phyloP scores from a whole-genome alignment of 2,113 vertebrate species.

The Atherinomorus stipes region DNA sequence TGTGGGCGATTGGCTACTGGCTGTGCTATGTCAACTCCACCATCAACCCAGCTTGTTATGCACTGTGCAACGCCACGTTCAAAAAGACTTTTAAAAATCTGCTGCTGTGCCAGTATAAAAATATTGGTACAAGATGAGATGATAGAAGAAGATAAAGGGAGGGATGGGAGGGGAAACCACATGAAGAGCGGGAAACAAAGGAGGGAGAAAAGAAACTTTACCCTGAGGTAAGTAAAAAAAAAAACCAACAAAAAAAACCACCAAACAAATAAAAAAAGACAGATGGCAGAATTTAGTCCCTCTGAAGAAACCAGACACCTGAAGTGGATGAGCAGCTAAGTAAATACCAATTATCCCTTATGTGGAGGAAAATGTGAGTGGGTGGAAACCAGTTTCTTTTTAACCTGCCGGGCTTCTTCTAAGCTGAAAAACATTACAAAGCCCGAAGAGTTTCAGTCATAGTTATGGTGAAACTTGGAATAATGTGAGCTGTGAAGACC shows the following conservation, averaged over 20 bases:
- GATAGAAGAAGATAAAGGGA: constrained; percentile 24
- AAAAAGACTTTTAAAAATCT: constrained; percentile 99
- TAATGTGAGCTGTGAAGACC: neutral
- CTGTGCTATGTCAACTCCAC: constrained; percentile 99
- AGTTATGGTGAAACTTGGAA: neutral
- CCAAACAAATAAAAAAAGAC: neutral
- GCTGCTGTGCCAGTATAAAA: constrained; percentile 96
- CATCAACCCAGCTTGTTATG: constrained; percentile 98
- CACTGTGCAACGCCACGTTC: constrained; percentile 98
- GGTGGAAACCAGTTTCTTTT: constrained; percentile 15
- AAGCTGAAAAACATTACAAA: constrained; percentile 1
- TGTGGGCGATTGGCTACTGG: constrained; percentile 98
- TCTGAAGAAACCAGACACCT: constrained; percentile 25
- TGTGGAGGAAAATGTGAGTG: neutral
- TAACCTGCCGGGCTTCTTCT: neutral
- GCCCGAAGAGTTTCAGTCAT: neutral
- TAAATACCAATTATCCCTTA: constrained; percentile 6
- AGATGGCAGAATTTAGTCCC: constrained; percentile 4
- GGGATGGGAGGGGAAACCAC: constrained; percentile 9
- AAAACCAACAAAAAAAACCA: neutral
- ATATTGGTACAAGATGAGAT: constrained; percentile 94
- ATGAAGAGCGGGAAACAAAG: neutral
- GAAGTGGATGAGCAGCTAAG: neutral
- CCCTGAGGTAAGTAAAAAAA: constrained; percentile 26
- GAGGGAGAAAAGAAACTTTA: neutral